Evolutionary conservation across 2,113 vertebrate genomes (phyloP).

Genomic region (Dasyornis broadbenti): DNA sequence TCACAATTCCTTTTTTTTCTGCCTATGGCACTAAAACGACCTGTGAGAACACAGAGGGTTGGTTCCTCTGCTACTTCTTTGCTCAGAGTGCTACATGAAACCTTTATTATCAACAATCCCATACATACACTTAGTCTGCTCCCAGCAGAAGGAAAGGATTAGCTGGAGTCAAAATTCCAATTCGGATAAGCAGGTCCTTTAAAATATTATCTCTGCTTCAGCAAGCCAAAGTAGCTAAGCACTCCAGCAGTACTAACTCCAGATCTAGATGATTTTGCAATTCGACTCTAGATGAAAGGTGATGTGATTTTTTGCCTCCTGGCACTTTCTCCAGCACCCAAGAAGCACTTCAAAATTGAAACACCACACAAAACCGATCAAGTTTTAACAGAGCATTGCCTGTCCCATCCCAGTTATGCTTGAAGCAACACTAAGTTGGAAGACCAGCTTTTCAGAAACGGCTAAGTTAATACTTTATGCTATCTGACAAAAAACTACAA

Average conservation of each 20-base stretch:
- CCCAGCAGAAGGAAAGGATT: slow-evolving; percentile 39
- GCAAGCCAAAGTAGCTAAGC: slow-evolving; percentile 33
- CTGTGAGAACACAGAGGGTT: neutral
- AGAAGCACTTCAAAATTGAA: neutral
- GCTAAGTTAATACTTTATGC: neutral
- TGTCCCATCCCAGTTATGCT: neutral
- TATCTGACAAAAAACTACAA: neutral
- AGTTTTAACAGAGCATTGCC: neutral
- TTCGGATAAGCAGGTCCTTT: slow-evolving; percentile 23
- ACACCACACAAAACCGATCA: neutral
- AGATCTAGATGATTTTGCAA: neutral
- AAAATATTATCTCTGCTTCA: slow-evolving; percentile 32
- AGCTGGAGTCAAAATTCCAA: slow-evolving; percentile 49
- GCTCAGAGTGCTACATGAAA: neutral
- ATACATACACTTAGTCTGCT: neutral
- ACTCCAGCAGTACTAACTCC: neutral
- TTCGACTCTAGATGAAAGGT: neutral
- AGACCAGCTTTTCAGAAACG: neutral
- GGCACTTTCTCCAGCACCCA: neutral
- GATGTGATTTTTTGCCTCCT: neutral
- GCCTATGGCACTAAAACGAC: neutral
- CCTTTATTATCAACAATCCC: neutral
- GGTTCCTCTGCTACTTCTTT: neutral
- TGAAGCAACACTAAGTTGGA: neutral
- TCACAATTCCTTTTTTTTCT: neutral